Base-by-base conservation (phyloP, 2,888 invertebrate genomes). In the Monopis laevigella region DNA sequence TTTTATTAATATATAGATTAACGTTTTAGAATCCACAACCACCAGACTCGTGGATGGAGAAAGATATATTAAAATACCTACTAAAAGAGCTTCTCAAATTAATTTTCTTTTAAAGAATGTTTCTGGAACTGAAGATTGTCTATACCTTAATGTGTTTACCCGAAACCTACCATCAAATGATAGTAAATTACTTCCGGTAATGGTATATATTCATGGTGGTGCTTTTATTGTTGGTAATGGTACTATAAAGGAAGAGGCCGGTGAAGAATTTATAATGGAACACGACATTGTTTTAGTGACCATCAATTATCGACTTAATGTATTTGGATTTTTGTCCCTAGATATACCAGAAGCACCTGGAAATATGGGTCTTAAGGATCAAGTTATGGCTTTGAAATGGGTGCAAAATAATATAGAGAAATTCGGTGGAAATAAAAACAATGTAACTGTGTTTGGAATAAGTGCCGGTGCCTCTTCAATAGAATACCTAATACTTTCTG, bases 41-140 rank as follows among this genome's bases (percentile, higher is more conserved):
- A 17, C 58, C 68, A 11, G 63, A 67, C 10, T 49, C 63, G 40
- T 80, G 77, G 78, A 61, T 11, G 71, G 68, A 1, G 66, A 70
- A 30, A 70, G 74, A 59, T 77, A 83, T 56, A 83, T 82, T 6
- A 75, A 75, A 2, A 57, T 61, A 40, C 69, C 68, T 50, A 55
- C 61, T 34, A 48, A 60, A 21, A 43, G 58, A 24, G 49, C 57
- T 7, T 44, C 48, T 17, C 68, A 70, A 49, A 39, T 52, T 3
- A 53, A 61, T 30, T 36, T 56, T 2, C 17, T 46, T 0, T 48
- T 44, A 17, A 48, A 50, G 14, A 21, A 43, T 2, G 16, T 10
- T 7, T 43, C 39, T 2, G 73, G 73, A 10, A 55, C 54, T 36
- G 74, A 77, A 50, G 71, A 74, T 46, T 75, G 75, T 43, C 58